Evolutionary conservation across 2,113 vertebrate genomes (phyloP).

Genomic region (Edolisoma coerulescens): DNA sequence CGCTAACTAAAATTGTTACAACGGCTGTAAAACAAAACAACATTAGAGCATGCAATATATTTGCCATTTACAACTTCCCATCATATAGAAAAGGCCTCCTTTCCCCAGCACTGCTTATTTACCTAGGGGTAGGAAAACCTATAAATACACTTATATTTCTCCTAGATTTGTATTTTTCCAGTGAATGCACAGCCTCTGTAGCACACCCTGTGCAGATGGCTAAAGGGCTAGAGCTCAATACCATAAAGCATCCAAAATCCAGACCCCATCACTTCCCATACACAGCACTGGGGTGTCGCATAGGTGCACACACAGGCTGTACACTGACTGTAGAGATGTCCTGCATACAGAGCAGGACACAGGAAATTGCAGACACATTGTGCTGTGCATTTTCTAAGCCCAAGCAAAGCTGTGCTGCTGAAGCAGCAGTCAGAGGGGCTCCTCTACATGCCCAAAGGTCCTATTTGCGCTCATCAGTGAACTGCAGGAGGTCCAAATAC

Average conservation of each 20-base stretch:
- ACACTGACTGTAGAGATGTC: not conserved
- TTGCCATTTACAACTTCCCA: not conserved
- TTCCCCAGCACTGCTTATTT: not conserved
- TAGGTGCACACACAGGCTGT: fast-evolving
- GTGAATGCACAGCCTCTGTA: not conserved
- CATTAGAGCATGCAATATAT: not conserved
- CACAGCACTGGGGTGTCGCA: too few species aligned
- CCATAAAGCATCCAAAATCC: not conserved
- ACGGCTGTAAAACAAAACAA: not conserved
- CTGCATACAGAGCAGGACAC: not conserved
- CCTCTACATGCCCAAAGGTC: not conserved
- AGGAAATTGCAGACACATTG: fast-evolving
- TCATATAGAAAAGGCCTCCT: fast-evolving
- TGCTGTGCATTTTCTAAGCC: not conserved
- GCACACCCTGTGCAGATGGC: not conserved
- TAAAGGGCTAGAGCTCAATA: not conserved
- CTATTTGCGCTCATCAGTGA: not conserved
- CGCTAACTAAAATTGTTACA: not conserved
- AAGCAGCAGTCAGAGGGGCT: not conserved
- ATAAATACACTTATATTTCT: not conserved
- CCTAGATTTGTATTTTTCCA: not conserved
- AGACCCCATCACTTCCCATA: not conserved
- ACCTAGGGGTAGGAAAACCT: not conserved
- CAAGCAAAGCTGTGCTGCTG: not conserved
- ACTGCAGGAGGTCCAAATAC: not conserved